Percentiles rank a stretch among this genome's conserved stretches.
Conservation (phyloP, 2,113 vertebrate species). For the Ceyx melanurus region DNA sequence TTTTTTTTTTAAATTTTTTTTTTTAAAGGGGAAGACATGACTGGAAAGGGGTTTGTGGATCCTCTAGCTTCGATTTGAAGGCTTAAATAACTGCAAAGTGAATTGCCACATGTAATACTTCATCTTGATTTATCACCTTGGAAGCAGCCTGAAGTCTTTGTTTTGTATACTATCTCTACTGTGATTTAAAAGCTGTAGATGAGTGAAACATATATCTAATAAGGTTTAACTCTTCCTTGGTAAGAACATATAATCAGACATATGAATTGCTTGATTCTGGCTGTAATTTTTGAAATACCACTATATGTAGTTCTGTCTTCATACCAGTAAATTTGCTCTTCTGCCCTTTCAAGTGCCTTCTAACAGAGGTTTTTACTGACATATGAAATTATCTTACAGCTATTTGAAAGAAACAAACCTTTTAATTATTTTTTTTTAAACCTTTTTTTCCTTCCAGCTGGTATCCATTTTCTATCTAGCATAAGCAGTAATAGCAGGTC, state of each 20-base stretch:
- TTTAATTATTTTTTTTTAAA: background rate
- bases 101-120: slow-evolving; percentile 10
- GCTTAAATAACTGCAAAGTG: slow-evolving; percentile 12
- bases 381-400: background rate
- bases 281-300: background rate
- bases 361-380: background rate
- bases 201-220: background rate
- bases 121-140: slow-evolving; percentile 55
- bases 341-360: background rate
- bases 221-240: background rate
- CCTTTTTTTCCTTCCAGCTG: background rate
- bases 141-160: slow-evolving; percentile 22
- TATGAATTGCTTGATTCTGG: background rate
- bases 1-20: background rate
- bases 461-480: background rate
- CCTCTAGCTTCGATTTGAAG: background rate
- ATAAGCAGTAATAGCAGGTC: background rate
- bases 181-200: background rate
- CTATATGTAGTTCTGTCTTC: background rate
- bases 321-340: background rate
- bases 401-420: background rate
- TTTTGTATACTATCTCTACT: background rate
- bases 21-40: accelerated
- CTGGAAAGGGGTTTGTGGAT: background rate
- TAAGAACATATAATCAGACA: background rate